Percentiles rank a stretch among this genome's conserved stretches.
phyloP scores from a whole-genome alignment of 2,113 vertebrate genomes.

The Phalacrocorax carbo region DNA sequence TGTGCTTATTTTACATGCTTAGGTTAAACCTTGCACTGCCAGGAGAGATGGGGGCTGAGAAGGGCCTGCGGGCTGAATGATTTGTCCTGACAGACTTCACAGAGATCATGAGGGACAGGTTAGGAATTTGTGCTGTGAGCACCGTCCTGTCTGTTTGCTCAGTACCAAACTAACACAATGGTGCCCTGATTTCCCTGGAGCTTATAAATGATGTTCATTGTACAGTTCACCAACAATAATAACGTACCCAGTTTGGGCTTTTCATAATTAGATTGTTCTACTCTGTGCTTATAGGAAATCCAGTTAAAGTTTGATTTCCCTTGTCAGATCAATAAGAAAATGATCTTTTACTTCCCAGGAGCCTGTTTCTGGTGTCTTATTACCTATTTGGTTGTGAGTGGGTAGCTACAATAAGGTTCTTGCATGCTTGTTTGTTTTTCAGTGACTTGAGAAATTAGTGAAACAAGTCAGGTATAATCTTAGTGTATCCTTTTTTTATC shows the following conservation, averaged over 20 bases:
- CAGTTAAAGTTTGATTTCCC: constrained; percentile 50
- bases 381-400: neutral
- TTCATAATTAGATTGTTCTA: constrained; percentile 53
- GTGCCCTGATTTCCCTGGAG: neutral
- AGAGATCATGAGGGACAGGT: neutral
- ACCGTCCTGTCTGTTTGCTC: neutral
- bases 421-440: constrained; percentile 6
- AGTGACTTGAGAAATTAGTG: neutral
- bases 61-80: neutral
- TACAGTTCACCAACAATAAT: constrained; percentile 2
- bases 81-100: neutral
- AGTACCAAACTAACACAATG: neutral
- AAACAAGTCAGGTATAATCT: neutral
- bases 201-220: neutral
- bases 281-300: constrained; percentile 37
- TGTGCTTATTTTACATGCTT: neutral
- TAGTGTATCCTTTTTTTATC: neutral
- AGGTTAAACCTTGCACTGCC: neutral
- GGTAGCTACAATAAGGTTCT: neutral
- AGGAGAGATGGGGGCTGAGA: neutral
- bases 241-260: neutral
- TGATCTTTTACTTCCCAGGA: constrained; percentile 37
- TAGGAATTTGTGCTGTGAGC: neutral
- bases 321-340: constrained; percentile 58
- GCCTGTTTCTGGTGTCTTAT: constrained; percentile 23